Evolutionary conservation across 2,888 invertebrate genomes (phyloP), one percentile per base, ranked within the genome.

Genomic region (Meliscaeva auricollis): DNA sequence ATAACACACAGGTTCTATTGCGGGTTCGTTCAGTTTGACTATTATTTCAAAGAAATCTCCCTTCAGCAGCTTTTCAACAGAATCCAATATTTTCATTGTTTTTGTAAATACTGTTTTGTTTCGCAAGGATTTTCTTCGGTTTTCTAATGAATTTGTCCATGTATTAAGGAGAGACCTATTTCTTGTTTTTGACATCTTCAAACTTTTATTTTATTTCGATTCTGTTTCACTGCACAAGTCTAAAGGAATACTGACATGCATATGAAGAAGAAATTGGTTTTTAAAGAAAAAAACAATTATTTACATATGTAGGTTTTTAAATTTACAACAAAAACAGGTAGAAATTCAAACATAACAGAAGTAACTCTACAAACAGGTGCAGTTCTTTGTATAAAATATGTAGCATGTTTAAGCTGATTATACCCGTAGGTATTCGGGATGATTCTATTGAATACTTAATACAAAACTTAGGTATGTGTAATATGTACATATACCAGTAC

Each of bases 31-130:
- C 5, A 35, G 35, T 32, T 50, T 35, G 0, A 66, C 66, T 20
- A 50, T 30, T n/a, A 66, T 66, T 66, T 66, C 35, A 66, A 50
- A 66, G 13, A 20, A 66, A 20, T 66, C 26, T 6, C 52, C 66
- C n/a, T 66, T 48, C 13, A 48, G 22, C 20, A 66, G 8, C 9
- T 66, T 66, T 66, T 66, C 66, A 1, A 50, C 13, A 4, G 11
- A 20, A 35, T 66, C 20, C 2, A 50, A 20, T 2, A 66, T n/a
- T 35, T 66, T 66, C 20, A 48, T 48, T 17, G 20, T 13, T 5
- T 66, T 66, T 17, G 48, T 2, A 20, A 13, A 48, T 66, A 32
- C 4, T 13, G 13, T 2, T 48, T 66, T 66, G 6, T 48, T 66
- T 17, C 20, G 48, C 4, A 20, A 6, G 5, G 66, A 66, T 66